phyloP scores from a whole-genome alignment of 2,888 invertebrate genomes.

The Dascillus cervinus region DNA sequence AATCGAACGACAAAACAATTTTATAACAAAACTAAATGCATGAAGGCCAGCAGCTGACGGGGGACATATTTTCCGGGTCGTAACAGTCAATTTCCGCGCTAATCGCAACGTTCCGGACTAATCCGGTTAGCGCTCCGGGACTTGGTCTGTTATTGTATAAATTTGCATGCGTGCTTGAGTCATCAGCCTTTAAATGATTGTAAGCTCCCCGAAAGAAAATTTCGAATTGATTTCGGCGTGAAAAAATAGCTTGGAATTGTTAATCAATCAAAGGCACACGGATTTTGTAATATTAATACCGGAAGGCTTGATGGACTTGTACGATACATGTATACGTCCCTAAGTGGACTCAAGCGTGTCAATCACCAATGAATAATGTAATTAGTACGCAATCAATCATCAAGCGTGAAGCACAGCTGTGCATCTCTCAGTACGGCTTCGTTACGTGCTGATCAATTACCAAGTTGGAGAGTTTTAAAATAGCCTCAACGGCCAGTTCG shows the following conservation, averaged over 20 bases:
- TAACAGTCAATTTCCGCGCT: constrained; percentile 37
- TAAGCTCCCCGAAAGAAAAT: constrained; percentile 9
- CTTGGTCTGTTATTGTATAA: constrained; percentile 31
- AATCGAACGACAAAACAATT: too few relatives aligned
- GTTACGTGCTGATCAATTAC: constrained; percentile 34
- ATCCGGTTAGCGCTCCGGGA: constrained; percentile 30
- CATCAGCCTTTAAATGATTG: constrained; percentile 10
- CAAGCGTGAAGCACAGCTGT: constrained; percentile 33
- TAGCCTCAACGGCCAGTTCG: constrained; percentile 2
- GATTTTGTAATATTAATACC: too few relatives aligned
- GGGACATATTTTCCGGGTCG: constrained; percentile 29
- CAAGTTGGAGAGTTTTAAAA: constrained; percentile 15
- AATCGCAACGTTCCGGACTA: constrained; percentile 31
- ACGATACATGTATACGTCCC: too few relatives aligned
- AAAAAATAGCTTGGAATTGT: too few relatives aligned
- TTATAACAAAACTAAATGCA: constrained; percentile 17
- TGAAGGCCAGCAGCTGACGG: constrained; percentile 25
- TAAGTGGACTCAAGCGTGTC: constrained; percentile 26
- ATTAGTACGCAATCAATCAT: constrained; percentile 41
- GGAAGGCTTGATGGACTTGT: too few relatives aligned
- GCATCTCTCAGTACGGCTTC: constrained; percentile 30
- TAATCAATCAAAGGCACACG: too few relatives aligned
- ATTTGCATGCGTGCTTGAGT: constrained; percentile 27
- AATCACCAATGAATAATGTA: constrained; percentile 41
- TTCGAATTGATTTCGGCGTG: too few relatives aligned